Evolutionary conservation across 2,888 invertebrate genomes (phyloP).

Genomic region (Luffia ferchaultella): DNA sequence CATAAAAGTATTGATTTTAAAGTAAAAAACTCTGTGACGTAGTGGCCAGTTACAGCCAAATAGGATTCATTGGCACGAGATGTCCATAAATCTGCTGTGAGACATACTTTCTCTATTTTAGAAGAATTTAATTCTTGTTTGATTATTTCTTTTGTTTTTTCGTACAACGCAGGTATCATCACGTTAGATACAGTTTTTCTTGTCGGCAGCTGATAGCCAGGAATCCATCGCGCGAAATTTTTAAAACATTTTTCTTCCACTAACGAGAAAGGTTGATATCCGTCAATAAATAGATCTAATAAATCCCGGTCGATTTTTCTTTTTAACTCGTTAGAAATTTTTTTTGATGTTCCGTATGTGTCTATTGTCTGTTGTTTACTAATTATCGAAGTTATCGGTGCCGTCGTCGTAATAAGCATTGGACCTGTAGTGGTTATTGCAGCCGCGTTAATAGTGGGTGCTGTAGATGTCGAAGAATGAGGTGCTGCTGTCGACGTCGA

Average conservation of each 20-base stretch:
- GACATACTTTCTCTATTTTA: not conserved
- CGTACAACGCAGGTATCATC: not conserved
- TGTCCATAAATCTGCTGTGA: not conserved
- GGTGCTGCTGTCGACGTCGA: not conserved
- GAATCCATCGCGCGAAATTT: not conserved
- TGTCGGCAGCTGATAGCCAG: not conserved
- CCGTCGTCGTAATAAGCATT: not conserved
- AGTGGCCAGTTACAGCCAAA: not conserved
- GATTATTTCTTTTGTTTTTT: not conserved
- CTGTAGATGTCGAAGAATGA: not conserved
- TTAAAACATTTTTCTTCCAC: not conserved
- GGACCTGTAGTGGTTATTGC: not conserved
- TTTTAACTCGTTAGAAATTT: not conserved
- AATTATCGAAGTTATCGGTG: not conserved
- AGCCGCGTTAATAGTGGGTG: not conserved
- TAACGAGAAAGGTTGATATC: constrained; percentile 2
- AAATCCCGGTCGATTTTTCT: constrained; percentile 4
- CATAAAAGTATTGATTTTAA: not conserved
- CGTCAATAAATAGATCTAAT: constrained; percentile 3
- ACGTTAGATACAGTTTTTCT: not conserved
- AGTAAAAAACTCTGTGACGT: not conserved
- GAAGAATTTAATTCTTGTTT: not conserved
- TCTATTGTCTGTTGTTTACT: not conserved
- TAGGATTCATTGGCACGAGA: not conserved
- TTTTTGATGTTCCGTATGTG: not conserved